Percentiles rank a stretch among this genome's conserved stretches.
Conservation (phyloP, 2,888 invertebrate species). For the Heliconius hortense region DNA sequence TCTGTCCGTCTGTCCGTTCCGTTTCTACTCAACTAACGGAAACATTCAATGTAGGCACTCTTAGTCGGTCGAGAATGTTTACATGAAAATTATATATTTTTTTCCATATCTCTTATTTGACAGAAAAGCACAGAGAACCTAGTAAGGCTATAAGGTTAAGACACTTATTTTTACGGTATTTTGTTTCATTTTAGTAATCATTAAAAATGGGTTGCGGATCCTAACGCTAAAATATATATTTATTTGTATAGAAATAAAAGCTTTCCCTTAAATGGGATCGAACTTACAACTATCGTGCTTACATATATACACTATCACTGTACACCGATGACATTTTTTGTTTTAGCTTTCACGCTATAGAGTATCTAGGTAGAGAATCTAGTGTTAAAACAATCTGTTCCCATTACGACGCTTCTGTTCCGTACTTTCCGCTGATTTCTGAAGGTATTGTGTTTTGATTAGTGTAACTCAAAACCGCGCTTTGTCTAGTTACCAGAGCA, state of each 20-base stretch:
- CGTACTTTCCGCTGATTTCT: not conserved
- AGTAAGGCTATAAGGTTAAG: too few relatives aligned
- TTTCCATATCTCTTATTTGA: not conserved
- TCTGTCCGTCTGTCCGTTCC: constrained; percentile 35
- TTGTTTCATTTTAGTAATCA: too few relatives aligned
- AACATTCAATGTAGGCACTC: constrained; percentile 19
- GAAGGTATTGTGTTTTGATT: too few relatives aligned
- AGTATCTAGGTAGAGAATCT: not conserved
- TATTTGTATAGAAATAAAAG: too few relatives aligned
- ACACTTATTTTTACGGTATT: too few relatives aligned
- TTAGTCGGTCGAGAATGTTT: constrained; percentile 4
- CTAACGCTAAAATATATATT: too few relatives aligned
- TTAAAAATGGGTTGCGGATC: too few relatives aligned
- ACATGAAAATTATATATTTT: not conserved
- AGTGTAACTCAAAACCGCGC: too few relatives aligned
- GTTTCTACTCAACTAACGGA: constrained; percentile 17
- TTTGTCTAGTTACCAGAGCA: too few relatives aligned
- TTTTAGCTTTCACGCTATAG: not conserved
- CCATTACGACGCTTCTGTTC: not conserved
- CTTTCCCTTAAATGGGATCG: too few relatives aligned
- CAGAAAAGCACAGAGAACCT: too few relatives aligned
- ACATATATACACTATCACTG: not conserved
- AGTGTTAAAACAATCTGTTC: not conserved
- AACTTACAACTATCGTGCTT: not conserved
- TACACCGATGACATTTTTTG: not conserved